Evolutionary conservation across 1,140 invertebrate genomes (phyloP), one percentile per base, ranked within the genome.

Genomic region (Papilio polytes): DNA sequence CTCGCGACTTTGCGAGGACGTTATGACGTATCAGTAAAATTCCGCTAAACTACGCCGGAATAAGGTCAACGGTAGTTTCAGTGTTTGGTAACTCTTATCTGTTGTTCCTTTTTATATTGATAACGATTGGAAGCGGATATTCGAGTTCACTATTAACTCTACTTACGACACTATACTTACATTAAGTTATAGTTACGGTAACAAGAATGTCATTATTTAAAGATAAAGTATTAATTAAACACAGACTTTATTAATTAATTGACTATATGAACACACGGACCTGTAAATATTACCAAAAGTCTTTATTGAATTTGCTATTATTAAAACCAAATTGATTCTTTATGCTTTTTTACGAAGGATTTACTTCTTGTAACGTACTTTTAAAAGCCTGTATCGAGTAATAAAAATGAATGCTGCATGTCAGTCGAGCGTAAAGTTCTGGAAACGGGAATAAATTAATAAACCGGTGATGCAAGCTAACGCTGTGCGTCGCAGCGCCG

Each of bases 1-100:
- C n/a, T 74, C 22, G 44, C 74, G 41, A 8, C 41, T 51, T 22
- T 48, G n/a, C 41, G 41, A 46, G 22, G 46, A 76, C 74, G 22
- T 73, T 31, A 26, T 66, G 63, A 44, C n/a, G 41, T 74, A 74
- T 9, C n/a, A 36, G 46, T 51, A 76, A 76, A 76, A 53, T 76
- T 76, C 73, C 73, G 44, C 22, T 76, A 76, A 6, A 13, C 41
- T 13, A 10, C 20, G 12, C 20, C 74, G n/a, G 22, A 70, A 70
- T 70, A 70, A 70, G 26, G 63, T 70, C 63, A 70, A 31, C 63
- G 63, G 3, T 70, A 70, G 26, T 6, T 70, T 36, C 56, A 59
- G 56, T 26, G 59, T 70, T 70, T 31, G 22, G 63, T 70, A 70
- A 70, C 26, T 70, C 31, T 70, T 70, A 70, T 70, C 63, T 13